Percentiles rank a stretch among this genome's conserved stretches.
Evolutionary conservation across 2,113 vertebrate genomes (phyloP).

Genomic region (Mastomys coucha): DNA sequence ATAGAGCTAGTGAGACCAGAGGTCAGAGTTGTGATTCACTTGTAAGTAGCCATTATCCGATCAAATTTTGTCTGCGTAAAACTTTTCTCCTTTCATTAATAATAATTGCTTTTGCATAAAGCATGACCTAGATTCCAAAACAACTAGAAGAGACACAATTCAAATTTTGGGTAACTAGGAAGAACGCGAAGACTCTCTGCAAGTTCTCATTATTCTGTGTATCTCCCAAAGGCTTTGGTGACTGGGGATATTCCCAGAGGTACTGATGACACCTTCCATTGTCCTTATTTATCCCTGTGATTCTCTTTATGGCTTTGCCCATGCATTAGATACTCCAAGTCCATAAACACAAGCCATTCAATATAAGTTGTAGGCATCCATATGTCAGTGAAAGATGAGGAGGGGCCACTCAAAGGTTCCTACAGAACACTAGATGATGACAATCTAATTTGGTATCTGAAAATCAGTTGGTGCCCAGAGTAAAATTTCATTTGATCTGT

Average conservation of each 20-base stretch:
- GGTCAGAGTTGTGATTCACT: background rate
- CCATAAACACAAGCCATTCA: background rate
- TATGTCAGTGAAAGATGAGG: background rate
- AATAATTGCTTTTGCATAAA: background rate
- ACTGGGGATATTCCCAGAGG: background rate
- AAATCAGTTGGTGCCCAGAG: constrained; percentile 41
- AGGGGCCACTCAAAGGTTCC: background rate
- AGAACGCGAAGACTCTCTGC: background rate
- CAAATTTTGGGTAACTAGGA: background rate
- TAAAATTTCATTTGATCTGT: constrained; percentile 35
- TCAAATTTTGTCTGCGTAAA: background rate
- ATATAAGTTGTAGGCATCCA: background rate
- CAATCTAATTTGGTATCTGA: background rate
- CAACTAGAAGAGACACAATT: background rate
- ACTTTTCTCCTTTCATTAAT: background rate
- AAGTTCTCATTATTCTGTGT: background rate
- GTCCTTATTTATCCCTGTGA: background rate
- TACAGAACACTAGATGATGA: background rate
- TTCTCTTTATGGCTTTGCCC: background rate
- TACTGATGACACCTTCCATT: background rate
- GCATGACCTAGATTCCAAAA: background rate
- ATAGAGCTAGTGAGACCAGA: background rate
- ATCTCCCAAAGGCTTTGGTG: background rate
- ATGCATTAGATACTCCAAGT: background rate
- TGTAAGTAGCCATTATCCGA: background rate